Evolutionary conservation across 2,113 vertebrate genomes (phyloP).

Genomic region (Calyptommatus sinebrachiatus): DNA sequence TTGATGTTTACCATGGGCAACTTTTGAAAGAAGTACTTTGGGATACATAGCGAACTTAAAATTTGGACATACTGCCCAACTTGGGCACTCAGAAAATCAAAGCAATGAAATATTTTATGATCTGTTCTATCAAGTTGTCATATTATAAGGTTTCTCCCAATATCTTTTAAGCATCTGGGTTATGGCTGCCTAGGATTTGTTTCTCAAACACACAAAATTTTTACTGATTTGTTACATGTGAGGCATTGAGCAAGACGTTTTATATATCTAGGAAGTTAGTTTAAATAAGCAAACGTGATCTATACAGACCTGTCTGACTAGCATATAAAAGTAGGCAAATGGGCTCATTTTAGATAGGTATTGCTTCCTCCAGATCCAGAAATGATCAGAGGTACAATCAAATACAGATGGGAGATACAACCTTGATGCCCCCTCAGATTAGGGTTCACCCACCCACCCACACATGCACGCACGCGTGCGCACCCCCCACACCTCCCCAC

Average conservation of each 20-base stretch:
- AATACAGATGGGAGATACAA: too few relatives aligned
- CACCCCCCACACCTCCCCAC: too few relatives aligned
- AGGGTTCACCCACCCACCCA: too few relatives aligned
- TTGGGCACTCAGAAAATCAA: conserved; percentile 52
- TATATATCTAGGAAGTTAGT: neutral
- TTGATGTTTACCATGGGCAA: conserved; percentile 59
- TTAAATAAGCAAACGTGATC: neutral
- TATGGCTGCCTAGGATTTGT: neutral
- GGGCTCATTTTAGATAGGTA: too few relatives aligned
- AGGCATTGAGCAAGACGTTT: neutral
- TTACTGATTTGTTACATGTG: neutral
- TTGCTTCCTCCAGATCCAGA: too few relatives aligned
- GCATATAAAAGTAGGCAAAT: too few relatives aligned
- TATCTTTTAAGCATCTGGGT: neutral
- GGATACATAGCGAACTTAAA: conserved; percentile 41
- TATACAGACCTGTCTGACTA: too few relatives aligned
- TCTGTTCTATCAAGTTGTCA: conserved; percentile 27
- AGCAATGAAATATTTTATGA: conserved; percentile 58
- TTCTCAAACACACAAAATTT: neutral
- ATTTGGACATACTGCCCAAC: conserved; percentile 38
- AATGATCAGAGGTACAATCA: too few relatives aligned
- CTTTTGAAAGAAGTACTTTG: conserved; percentile 9
- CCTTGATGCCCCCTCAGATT: too few relatives aligned
- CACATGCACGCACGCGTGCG: too few relatives aligned
- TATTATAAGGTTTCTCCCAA: neutral